These are phyloP conservation scores for Hypena proboscidalis DNA, from an alignment of 2,888 invertebrate species.

Conservation along the genomic window DNA sequence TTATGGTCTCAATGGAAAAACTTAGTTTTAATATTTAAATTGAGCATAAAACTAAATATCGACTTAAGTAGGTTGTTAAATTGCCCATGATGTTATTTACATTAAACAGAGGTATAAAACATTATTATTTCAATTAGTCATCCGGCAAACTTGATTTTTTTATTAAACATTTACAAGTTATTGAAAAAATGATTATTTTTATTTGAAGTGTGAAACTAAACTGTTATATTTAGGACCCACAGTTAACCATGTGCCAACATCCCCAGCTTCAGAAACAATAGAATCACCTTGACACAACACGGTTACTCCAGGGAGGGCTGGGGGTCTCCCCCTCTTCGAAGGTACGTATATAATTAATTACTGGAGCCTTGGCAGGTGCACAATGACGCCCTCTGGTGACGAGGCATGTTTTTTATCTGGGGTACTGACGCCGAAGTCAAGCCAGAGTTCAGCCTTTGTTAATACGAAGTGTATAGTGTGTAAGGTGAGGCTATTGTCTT, in stretches of 20 bases:
- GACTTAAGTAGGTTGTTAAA: too few relatives aligned
- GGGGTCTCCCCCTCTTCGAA: slow-evolving; percentile 28
- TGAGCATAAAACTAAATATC: too few relatives aligned
- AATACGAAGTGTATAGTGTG: slow-evolving; percentile 2
- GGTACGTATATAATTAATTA: slow-evolving; percentile 73
- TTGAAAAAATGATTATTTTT: too few relatives aligned
- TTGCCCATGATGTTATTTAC: too few relatives aligned
- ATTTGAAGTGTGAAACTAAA: too few relatives aligned
- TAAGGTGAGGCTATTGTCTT: too few relatives aligned
- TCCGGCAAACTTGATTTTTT: too few relatives aligned
- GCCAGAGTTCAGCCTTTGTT: slow-evolving; percentile 22
- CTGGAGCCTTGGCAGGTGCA: slow-evolving; percentile 78
- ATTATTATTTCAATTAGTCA: too few relatives aligned
- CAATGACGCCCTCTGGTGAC: slow-evolving; percentile 75
- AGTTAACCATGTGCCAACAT: slow-evolving; percentile 31
- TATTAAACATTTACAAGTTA: too few relatives aligned
- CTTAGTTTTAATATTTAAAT: too few relatives aligned
- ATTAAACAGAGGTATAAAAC: too few relatives aligned
- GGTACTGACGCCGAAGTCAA: slow-evolving; percentile 32
- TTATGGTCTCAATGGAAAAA: too few relatives aligned
- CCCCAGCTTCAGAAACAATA: slow-evolving; percentile 66
- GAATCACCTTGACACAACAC: slow-evolving; percentile 80
- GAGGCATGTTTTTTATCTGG: slow-evolving; percentile 64
- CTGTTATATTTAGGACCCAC: not conserved
- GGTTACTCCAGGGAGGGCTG: slow-evolving; percentile 43